Conservation (phyloP, 1,140 invertebrate species). For the Drosophila pseudoobscura region DNA sequence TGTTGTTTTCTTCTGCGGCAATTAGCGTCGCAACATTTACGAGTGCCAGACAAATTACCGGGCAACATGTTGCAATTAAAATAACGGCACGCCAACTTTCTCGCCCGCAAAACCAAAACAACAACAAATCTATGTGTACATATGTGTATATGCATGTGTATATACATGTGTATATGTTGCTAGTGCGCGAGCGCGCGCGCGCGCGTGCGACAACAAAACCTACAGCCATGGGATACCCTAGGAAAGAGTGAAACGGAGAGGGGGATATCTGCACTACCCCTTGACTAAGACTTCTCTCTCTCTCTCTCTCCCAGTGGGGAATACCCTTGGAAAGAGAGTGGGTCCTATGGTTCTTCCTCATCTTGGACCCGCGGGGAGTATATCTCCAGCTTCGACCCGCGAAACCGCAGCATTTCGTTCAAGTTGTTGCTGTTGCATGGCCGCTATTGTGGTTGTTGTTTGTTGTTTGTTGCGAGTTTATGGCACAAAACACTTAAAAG, state of each 20-base stretch:
- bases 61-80: conserved; percentile 80
- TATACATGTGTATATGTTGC: conserved; percentile 41
- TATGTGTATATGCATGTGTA: too few species aligned
- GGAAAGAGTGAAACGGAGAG: too few species aligned
- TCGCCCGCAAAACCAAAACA: conserved; percentile 60
- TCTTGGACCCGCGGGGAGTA: too few species aligned
- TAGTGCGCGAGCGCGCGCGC: conserved; percentile 67
- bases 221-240: conserved; percentile 5
- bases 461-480: conserved; percentile 47
- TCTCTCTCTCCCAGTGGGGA: too few species aligned
- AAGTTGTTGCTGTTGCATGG: conserved; percentile 16
- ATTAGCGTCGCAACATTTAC: conserved; percentile 78
- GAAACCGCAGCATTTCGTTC: too few species aligned
- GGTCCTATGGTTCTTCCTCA: too few species aligned
- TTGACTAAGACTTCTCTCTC: too few species aligned
- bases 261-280: too few species aligned
- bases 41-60: conserved; percentile 78
- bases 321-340: too few species aligned
- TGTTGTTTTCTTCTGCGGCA: conserved; percentile 47
- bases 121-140: conserved; percentile 26
- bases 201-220: conserved; percentile 63
- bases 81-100: conserved; percentile 80
- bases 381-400: too few species aligned
- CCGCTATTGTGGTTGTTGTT: conserved; percentile 31
- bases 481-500: conserved; percentile 70